These are phyloP conservation scores for Drosophila subquinaria DNA, from an alignment of 2,888 invertebrate genomes.

Conservation along the genomic window DNA sequence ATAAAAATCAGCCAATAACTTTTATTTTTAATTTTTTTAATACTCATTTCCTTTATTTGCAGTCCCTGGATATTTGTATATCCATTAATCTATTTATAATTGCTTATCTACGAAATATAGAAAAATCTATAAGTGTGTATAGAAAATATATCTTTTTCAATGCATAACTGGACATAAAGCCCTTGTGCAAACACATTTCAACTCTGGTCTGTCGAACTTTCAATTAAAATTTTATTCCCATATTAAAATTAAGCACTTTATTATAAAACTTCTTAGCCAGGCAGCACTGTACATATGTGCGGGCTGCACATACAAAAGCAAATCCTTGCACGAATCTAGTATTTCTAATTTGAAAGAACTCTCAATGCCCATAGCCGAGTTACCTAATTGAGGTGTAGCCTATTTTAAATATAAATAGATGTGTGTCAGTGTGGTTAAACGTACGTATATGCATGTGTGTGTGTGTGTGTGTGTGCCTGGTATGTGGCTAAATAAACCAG, in stretches of 20 bases:
- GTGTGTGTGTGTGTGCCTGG: conserved; percentile 11
- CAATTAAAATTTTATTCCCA: conserved; percentile 19
- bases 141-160: too few species aligned
- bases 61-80: not conserved
- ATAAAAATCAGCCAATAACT: too few species aligned
- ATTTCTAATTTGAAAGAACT: conserved; percentile 35
- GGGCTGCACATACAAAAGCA: conserved; percentile 10
- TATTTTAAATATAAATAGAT: conserved; percentile 19
- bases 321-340: conserved; percentile 24
- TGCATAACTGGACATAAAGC: too few species aligned
- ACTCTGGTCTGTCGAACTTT: not conserved
- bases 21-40: too few species aligned
- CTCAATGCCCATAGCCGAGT: conserved; percentile 41
- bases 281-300: not conserved
- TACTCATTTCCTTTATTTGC: too few species aligned
- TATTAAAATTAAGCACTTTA: conserved; percentile 24
- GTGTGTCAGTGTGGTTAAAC: conserved; percentile 35
- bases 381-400: conserved; percentile 40
- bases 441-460: not conserved
- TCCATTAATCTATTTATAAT: not conserved
- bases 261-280: conserved; percentile 9
- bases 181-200: not conserved
- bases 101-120: too few species aligned
- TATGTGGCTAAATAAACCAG: conserved; percentile 44
- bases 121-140: too few species aligned